A percentile compares a stretch with the other conserved stretches of the same genome.
phyloP scores from a whole-genome alignment of 2,797 vertebrate species.

The Sorex maritimensis region DNA sequence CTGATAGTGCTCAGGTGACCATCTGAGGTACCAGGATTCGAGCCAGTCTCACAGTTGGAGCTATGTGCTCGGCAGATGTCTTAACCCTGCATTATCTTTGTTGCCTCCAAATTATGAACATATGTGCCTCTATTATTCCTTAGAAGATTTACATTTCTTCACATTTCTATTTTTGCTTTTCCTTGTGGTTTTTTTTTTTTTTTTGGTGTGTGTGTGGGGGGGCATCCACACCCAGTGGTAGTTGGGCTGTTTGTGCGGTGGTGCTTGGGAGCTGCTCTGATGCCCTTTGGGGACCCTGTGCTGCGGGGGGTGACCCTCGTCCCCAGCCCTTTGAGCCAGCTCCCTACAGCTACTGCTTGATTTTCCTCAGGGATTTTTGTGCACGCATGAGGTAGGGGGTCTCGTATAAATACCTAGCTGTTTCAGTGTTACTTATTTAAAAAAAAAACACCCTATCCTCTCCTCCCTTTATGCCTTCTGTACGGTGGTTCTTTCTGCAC shows the following conservation, averaged over 20 bases:
- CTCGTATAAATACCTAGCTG: constrained; percentile 1
- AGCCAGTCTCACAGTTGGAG: no score
- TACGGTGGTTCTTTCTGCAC: neutral
- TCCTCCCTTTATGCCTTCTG: neutral
- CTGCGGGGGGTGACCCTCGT: no score
- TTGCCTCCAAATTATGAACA: constrained; percentile 26
- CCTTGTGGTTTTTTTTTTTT: neutral
- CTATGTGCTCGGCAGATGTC: no score
- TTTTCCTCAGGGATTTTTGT: constrained; percentile 28
- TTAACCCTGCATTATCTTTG: no score
- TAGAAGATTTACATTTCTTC: constrained; percentile 21
- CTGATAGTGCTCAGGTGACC: no score
- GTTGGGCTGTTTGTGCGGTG: no score
- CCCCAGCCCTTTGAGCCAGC: no score
- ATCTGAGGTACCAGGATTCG: no score
- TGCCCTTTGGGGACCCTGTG: no score
- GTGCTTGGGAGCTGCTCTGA: no score
- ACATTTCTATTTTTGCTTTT: neutral
- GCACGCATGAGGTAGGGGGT: neutral
- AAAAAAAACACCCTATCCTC: neutral
- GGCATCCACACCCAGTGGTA: no score
- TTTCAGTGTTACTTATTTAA: neutral
- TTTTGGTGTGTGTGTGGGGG: no score
- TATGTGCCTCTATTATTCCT: constrained; percentile 26
- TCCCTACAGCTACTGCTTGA: neutral